Percentiles rank a stretch among this genome's conserved stretches.
Evolutionary conservation across 2,888 invertebrate species (phyloP).

Genomic region (Copidosoma aretas): DNA sequence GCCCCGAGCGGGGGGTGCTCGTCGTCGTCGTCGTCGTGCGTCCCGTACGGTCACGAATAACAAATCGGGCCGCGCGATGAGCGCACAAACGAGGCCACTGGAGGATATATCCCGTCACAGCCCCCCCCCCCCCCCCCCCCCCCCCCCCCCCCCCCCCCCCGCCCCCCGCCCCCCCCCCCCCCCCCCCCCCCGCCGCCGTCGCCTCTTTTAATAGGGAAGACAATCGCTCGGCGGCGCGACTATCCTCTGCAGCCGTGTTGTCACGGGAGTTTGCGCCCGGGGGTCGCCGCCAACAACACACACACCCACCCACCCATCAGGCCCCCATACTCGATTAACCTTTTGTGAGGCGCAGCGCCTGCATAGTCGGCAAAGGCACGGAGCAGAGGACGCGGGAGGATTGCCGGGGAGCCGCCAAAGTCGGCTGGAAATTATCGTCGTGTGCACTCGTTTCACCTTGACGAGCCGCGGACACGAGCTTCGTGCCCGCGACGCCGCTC

Average conservation of each 20-base stretch:
- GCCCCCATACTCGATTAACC: slow-evolving; percentile 28
- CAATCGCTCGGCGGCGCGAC: slow-evolving; percentile 1
- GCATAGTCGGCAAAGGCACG: background rate
- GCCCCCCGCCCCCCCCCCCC: background rate
- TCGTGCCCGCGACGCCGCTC: background rate
- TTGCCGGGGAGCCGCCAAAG: background rate
- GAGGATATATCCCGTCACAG: slow-evolving; percentile 49
- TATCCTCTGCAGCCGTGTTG: slow-evolving; percentile 1
- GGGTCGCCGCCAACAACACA: background rate
- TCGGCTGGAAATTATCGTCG: slow-evolving; percentile 22
- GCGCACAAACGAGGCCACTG: slow-evolving; percentile 53
- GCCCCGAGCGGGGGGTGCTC: no score
- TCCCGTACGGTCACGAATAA: slow-evolving; percentile 36
- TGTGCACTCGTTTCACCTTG: slow-evolving; percentile 14
- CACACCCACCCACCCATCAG: background rate
- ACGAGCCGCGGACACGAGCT: slow-evolving; percentile 17
- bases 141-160: background rate
- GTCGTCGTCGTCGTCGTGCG: slow-evolving; percentile 3
- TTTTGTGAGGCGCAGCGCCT: slow-evolving; percentile 11
- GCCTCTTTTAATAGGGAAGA: slow-evolving; percentile 27
- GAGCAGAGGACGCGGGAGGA: background rate
- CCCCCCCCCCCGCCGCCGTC: slow-evolving; percentile 16
- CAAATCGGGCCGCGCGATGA: slow-evolving; percentile 38
- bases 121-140: slow-evolving; percentile 5
- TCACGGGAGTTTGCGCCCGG: slow-evolving; percentile 4